These are phyloP conservation scores for Osmerus eperlanus DNA, from an alignment of 2,113 vertebrate species.

Conservation along the genomic window DNA sequence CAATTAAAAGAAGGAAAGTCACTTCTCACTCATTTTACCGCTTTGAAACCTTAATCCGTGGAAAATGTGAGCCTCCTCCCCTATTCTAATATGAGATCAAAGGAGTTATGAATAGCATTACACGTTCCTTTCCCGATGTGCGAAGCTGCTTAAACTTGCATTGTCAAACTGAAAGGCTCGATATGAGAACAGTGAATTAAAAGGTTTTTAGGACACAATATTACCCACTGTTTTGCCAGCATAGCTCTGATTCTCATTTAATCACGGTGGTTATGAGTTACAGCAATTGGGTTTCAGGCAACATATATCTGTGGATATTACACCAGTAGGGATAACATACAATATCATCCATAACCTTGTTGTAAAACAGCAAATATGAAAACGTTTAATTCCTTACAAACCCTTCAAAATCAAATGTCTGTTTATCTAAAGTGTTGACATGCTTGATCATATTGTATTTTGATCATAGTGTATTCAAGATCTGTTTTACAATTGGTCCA, in stretches of 20 bases:
- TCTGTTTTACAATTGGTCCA: background rate
- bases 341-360: too few relatives aligned
- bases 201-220: conserved; percentile 51
- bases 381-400: too few relatives aligned
- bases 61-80: conserved; percentile 51
- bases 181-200: conserved; percentile 43
- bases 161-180: conserved; percentile 48
- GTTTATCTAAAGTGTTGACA: background rate
- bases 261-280: conserved; percentile 16
- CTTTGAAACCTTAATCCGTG: conserved; percentile 57
- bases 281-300: conserved; percentile 24
- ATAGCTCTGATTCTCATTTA: conserved; percentile 35
- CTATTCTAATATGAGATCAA: conserved; percentile 61
- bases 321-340: background rate
- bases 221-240: conserved; percentile 47
- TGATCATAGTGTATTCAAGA: background rate
- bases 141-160: conserved; percentile 52
- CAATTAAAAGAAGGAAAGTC: conserved; percentile 55
- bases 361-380: background rate
- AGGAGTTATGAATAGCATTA: conserved; percentile 49
- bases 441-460: background rate
- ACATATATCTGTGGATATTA: conserved; percentile 19
- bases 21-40: conserved; percentile 46
- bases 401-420: background rate
- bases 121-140: conserved; percentile 38